Base-by-base conservation (phyloP, 2,888 invertebrate genomes). In the Synanthedon vespiformis region DNA sequence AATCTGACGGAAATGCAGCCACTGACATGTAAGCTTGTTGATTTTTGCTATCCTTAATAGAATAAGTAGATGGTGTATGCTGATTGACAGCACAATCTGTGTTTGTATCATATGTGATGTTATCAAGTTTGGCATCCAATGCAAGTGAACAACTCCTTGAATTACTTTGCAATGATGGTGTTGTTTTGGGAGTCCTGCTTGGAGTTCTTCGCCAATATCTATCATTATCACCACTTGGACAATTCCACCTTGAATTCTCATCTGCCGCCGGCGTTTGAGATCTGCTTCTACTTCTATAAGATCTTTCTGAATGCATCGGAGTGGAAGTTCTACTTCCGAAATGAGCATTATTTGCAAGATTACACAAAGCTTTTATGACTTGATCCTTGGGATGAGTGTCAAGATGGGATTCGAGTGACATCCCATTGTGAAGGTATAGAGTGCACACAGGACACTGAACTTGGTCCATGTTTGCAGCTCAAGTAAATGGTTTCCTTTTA, bases 371-470 rank as follows among this genome's bases (percentile, higher is more conserved):
- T 74, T 92, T 94, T 63, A 95, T 95, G 51, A 95, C 94, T 80
- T 94, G 94, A 65, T 95, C 95, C 77, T 95, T 95, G 48, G 95
- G 95, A 86, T 95, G 95, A 27, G 94, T 95, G 70, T 94, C 92
- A 75, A 95, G 88, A 75, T 95, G 95, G 59, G 90, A 90, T 72
- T 94, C 93, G 62, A 95, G 83, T 55, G 92, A 91, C 86, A 95
- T 95, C 54, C 95, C 95, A 81, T 93, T 93, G 62, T 94, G 91
- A 61, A 95, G 88, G 77, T 91, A 95, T 57, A 95, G 86, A 44
- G 95, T 95, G 82, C 95, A 95, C 60, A 95, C 95, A 53, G 95
- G 95, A 77, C 95, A 95, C 74, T 90, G 90, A 64, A 90, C 74
- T 59, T 80, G 80, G 62, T 88, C 86, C 88, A 88, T 88, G 59